These are phyloP conservation scores for Chondrosia reniformis DNA, from an alignment of 37 sponge, comb jelly and placozoan genomes.

Conservation along the genomic window DNA sequence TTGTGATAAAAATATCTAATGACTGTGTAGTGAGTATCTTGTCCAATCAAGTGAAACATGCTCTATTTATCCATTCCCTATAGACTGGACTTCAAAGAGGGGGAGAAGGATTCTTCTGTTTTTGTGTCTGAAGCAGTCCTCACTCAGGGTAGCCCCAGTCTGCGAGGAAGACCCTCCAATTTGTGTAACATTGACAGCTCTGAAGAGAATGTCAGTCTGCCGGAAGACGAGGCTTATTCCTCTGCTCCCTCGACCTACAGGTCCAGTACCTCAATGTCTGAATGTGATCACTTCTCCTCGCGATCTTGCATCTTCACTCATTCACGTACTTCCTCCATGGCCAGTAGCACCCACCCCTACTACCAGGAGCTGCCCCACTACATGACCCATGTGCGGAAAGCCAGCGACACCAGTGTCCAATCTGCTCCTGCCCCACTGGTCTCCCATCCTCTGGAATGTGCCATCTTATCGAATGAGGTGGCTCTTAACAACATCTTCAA, in stretches of 20 bases:
- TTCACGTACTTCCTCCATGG: slow-evolving; percentile 6
- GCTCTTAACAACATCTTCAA: neutral
- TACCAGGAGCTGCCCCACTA: neutral
- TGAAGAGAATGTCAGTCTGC: neutral
- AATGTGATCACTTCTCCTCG: slow-evolving; percentile 18
- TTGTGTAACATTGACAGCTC: neutral
- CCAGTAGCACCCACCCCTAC: neutral
- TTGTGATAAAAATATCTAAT: too few relatives aligned
- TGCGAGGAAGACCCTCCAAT: slow-evolving; percentile 1
- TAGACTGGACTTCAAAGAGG: too few relatives aligned
- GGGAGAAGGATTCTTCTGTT: too few relatives aligned
- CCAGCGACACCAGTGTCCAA: slow-evolving; percentile 13
- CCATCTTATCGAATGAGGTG: neutral
- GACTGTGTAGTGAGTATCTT: too few relatives aligned
- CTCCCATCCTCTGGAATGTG: slow-evolving; percentile 23
- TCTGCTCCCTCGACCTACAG: slow-evolving; percentile 21
- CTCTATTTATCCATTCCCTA: too few relatives aligned
- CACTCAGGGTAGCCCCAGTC: neutral
- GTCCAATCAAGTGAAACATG: too few relatives aligned
- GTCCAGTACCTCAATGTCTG: slow-evolving; percentile 7
- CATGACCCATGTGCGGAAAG: slow-evolving; percentile 8
- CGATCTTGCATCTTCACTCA: slow-evolving; percentile 20
- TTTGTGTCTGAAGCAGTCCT: neutral
- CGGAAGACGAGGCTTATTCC: slow-evolving; percentile 22
- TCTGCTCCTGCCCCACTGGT: neutral